Percentiles rank a stretch among this genome's conserved stretches.
These are phyloP conservation scores for Erethizon dorsatum DNA, from an alignment of 2,797 vertebrate genomes.

Conservation along the genomic window DNA sequence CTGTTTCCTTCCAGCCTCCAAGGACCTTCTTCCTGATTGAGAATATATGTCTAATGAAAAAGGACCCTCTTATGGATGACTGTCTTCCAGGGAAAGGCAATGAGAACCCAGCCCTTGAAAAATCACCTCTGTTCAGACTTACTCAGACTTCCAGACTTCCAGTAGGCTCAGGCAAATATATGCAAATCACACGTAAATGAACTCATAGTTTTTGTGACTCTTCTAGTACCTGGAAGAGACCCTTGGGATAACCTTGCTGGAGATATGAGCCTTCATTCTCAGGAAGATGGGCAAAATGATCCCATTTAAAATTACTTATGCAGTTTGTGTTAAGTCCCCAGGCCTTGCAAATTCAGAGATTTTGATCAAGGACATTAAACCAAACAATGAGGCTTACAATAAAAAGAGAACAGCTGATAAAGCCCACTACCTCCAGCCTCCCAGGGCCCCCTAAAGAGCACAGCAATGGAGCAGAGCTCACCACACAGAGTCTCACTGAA, in stretches of 20 bases:
- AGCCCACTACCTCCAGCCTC: slow-evolving; percentile 8
- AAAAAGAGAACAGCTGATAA: slow-evolving; percentile 74
- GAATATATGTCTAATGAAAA: neutral
- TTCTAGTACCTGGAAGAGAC: slow-evolving; percentile 77
- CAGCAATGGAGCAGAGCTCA: slow-evolving; percentile 69
- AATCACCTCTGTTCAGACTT: neutral
- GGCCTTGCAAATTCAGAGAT: slow-evolving; percentile 72
- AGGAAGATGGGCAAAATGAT: slow-evolving; percentile 65
- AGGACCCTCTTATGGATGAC: neutral
- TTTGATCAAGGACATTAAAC: slow-evolving; percentile 81
- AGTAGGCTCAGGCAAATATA: slow-evolving; percentile 64
- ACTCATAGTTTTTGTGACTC: slow-evolving; percentile 2
- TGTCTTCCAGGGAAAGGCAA: slow-evolving; percentile 52
- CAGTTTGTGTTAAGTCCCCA: slow-evolving; percentile 75
- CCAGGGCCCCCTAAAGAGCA: neutral
- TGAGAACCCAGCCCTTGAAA: slow-evolving; percentile 70
- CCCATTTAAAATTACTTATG: slow-evolving; percentile 67
- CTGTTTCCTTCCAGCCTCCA: neutral
- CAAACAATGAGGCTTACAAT: slow-evolving; percentile 74
- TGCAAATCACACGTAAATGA: slow-evolving; percentile 71
- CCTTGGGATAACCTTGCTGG: slow-evolving; percentile 72
- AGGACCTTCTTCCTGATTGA: neutral
- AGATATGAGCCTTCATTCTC: slow-evolving; percentile 9
- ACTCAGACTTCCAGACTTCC: neutral
- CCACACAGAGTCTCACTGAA: neutral